Conservation (phyloP, 2,888 invertebrate species). For the Adela reaumurella region DNA sequence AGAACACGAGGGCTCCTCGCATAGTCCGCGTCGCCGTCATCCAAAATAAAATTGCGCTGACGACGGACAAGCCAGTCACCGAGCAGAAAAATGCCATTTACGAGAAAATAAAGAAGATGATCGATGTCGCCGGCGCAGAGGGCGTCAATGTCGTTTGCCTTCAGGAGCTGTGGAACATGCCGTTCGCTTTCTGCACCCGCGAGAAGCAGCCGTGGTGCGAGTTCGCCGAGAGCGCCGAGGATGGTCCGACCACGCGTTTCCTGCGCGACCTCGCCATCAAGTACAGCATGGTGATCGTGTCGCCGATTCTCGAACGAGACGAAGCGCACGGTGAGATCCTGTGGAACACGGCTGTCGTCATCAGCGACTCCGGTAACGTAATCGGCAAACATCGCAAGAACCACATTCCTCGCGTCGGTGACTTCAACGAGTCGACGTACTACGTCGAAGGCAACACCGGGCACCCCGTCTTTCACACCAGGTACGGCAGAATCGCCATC, state of each 20-base stretch:
- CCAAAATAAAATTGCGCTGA: slow-evolving; percentile 80
- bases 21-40: slow-evolving; percentile 82
- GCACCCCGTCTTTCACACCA: slow-evolving; percentile 88
- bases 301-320: slow-evolving; percentile 93
- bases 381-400: slow-evolving; percentile 98
- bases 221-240: slow-evolving; percentile 90
- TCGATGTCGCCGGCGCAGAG: slow-evolving; percentile 74
- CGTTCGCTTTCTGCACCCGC: slow-evolving; percentile 96
- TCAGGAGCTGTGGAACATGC: slow-evolving; percentile 99
- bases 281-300: slow-evolving; percentile 92
- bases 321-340: slow-evolving; percentile 78
- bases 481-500: slow-evolving; percentile 85
- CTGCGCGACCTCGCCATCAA: slow-evolving; percentile 74
- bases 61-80: slow-evolving; percentile 72
- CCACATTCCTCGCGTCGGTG: slow-evolving; percentile 96
- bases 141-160: slow-evolving; percentile 90
- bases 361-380: slow-evolving; percentile 82
- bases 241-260: slow-evolving; percentile 83
- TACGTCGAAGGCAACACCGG: slow-evolving; percentile 96
- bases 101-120: slow-evolving; percentile 72
- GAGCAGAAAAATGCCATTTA: slow-evolving; percentile 80
- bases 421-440: slow-evolving; percentile 98
- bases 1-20: slow-evolving; percentile 61
- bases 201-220: slow-evolving; percentile 97
- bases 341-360: slow-evolving; percentile 96